Evolutionary conservation across 2,797 vertebrate genomes (phyloP).

Genomic region (Phaenicophaeus curvirostris): DNA sequence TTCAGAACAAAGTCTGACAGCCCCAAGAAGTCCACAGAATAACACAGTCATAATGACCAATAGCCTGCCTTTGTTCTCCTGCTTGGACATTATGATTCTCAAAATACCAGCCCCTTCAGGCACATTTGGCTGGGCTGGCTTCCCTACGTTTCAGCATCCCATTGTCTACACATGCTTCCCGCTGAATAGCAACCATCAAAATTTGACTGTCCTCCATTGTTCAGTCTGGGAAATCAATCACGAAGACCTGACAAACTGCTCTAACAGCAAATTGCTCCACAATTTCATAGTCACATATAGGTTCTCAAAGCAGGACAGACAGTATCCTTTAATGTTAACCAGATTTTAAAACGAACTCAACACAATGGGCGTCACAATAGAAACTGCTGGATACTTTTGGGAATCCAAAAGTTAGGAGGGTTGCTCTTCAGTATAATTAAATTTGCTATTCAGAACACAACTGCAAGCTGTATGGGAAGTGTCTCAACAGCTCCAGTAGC

Average conservation of each 20-base stretch:
- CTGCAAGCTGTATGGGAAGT: slow-evolving; percentile 42
- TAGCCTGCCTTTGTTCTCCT: slow-evolving; percentile 38
- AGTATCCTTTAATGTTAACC: slow-evolving; percentile 46
- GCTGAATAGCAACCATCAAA: slow-evolving; percentile 38
- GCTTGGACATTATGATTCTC: neutral
- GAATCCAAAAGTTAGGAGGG: slow-evolving; percentile 21
- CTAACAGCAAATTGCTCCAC: slow-evolving; percentile 17
- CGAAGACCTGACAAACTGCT: slow-evolving; percentile 24
- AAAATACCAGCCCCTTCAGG: slow-evolving; percentile 33
- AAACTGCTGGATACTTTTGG: slow-evolving; percentile 38
- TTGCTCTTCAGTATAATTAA: slow-evolving; percentile 16
- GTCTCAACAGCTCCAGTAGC: slow-evolving; percentile 1
- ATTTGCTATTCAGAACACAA: slow-evolving; percentile 49
- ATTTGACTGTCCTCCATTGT: slow-evolving; percentile 45
- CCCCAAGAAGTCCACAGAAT: neutral
- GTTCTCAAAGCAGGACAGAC: slow-evolving; percentile 26
- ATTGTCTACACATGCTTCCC: slow-evolving; percentile 42
- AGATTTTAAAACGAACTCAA: slow-evolving; percentile 28
- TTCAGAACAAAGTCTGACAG: slow-evolving; percentile 21
- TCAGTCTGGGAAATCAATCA: slow-evolving; percentile 44
- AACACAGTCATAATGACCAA: slow-evolving; percentile 26
- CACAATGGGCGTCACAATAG: slow-evolving; percentile 48
- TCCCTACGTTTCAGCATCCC: slow-evolving; percentile 2
- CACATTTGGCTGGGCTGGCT: slow-evolving; percentile 15
- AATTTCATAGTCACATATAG: slow-evolving; percentile 7